Evolutionary conservation across 1,140 invertebrate species (phyloP), one percentile per base, ranked within the genome.

Genomic region (Trachymyrmex cornetzi): DNA sequence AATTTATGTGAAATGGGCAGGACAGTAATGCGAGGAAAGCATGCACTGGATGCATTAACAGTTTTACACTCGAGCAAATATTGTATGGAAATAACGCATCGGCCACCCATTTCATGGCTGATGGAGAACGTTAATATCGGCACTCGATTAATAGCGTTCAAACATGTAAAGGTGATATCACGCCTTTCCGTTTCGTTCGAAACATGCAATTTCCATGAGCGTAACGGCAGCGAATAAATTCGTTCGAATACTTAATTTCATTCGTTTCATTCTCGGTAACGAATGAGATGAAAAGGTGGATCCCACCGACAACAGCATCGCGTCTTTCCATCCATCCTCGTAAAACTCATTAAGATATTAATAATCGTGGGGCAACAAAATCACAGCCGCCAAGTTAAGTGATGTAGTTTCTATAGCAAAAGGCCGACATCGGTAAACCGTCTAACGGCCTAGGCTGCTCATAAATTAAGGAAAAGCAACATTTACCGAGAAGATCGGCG

Each of bases 301-400:
- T 53, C 2, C 5, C n/a, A 55, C 19, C 12, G 30, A 19, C 61
- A 24, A 55, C n/a, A 53, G 3, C 61, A 24, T 12, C 63, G n/a
- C 14, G 3, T 66, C 24, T 55, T 12, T 12, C 19, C 48, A 24
- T 53, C 9, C 24, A 67, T 53, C 27, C 9, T 14, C n/a, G 14
- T 55, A 19, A 57, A 61, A 57, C 61, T 69, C 48, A 75, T 86
- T 87, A 86, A 87, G 53, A 69, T 59, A 55, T 50, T 69, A 67
- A 77, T 71, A 50, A 86, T 87, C 22, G 38, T 1, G 12, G 34
- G 34, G 19, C 59, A 44, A 79, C n/a, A 44, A 11, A 61, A 67
- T 34, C 63, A 50, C 30, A 30, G 1, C n/a, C 53, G 30, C 50
- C 16, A 67, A 86, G 24, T 63, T 55, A 16, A 57, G n/a, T 27